A percentile compares a stretch with the other conserved stretches of the same genome.
These are phyloP conservation scores for Tachysurus fulvidraco DNA, from an alignment of 2,113 vertebrate species.

Conservation along the genomic window DNA sequence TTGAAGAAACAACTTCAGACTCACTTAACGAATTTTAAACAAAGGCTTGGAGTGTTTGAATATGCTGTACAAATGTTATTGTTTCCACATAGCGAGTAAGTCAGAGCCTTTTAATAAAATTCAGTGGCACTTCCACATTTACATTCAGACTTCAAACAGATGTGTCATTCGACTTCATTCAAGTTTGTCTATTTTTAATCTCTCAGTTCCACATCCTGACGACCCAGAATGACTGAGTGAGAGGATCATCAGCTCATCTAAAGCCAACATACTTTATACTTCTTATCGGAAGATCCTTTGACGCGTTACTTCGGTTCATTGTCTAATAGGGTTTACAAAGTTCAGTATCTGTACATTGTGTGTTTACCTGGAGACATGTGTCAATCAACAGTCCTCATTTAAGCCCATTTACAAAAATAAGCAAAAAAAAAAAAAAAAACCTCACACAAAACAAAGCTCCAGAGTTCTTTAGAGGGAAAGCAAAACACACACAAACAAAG, in stretches of 20 bases:
- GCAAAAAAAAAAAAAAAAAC: neutral
- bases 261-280: neutral
- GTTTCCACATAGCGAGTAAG: constrained; percentile 9
- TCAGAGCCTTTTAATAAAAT: neutral
- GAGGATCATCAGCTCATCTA: neutral
- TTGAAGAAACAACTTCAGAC: constrained; percentile 23
- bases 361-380: neutral
- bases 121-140: neutral
- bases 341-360: neutral
- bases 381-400: neutral
- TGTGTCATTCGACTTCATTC: neutral
- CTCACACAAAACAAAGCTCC: neutral
- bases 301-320: neutral
- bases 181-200: neutral
- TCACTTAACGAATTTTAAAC: constrained; percentile 35
- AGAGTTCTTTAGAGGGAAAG: neutral
- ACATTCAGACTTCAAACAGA: neutral
- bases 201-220: neutral
- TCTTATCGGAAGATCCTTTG: neutral
- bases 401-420: neutral
- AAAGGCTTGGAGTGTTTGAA: constrained; percentile 16
- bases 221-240: neutral
- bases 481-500: neutral
- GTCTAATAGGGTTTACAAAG: neutral
- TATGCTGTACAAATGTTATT: constrained; percentile 30